These are phyloP conservation scores for Zaprionus camerounensis DNA, from an alignment of 1,140 invertebrate species.

Conservation along the genomic window DNA sequence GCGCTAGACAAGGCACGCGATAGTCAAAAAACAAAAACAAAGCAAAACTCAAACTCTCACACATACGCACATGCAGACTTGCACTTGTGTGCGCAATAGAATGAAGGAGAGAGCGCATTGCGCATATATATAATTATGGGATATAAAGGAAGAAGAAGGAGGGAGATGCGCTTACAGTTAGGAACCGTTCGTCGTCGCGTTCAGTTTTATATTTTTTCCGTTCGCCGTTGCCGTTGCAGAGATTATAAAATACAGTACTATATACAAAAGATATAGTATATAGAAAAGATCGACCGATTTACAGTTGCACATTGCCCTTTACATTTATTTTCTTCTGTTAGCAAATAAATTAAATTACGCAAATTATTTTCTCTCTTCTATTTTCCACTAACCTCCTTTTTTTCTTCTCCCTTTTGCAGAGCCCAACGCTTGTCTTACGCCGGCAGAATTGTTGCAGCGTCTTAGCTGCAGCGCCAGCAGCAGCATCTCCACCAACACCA, in stretches of 20 bases:
- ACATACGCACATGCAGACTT: not conserved
- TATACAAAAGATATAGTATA: not conserved
- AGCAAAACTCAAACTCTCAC: not conserved
- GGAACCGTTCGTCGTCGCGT: constrained; percentile 28
- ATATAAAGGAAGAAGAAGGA: constrained; percentile 17
- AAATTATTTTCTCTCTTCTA: not conserved
- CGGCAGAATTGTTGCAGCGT: constrained; percentile 68
- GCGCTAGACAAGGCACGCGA: not conserved
- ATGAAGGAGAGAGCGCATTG: not conserved
- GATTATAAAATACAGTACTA: too few relatives aligned
- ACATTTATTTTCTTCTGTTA: not conserved
- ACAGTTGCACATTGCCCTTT: not conserved
- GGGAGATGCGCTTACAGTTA: constrained; percentile 43
- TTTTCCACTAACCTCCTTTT: not conserved
- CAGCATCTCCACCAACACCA: constrained; percentile 38
- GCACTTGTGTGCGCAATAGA: not conserved
- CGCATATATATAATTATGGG: not conserved
- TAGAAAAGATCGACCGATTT: not conserved
- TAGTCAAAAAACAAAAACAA: constrained; percentile 1
- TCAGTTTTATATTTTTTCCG: constrained; percentile 11
- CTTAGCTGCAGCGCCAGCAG: constrained; percentile 48
- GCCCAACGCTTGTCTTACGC: constrained; percentile 46
- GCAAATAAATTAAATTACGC: too few relatives aligned
- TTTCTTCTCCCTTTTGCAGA: constrained; percentile 52
- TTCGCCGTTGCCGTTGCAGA: constrained; percentile 10